These are phyloP conservation scores for Prorops nasuta DNA, from an alignment of 1,140 invertebrate species.

Conservation along the genomic window DNA sequence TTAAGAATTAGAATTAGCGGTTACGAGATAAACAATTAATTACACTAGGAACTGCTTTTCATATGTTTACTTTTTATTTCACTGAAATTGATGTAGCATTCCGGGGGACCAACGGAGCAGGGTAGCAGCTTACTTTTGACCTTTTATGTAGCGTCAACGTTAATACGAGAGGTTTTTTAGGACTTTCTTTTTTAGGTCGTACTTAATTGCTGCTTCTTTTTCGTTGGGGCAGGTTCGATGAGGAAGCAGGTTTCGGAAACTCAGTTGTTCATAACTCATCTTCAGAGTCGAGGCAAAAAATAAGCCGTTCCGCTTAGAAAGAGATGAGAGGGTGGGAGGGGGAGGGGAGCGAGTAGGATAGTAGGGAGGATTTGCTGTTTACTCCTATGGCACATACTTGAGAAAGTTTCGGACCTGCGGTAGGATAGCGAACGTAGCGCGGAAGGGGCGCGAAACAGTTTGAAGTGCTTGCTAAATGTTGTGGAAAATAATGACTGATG, in stretches of 20 bases:
- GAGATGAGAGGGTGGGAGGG: conserved; percentile 8
- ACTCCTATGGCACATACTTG: conserved; percentile 50
- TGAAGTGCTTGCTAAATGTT: conserved; percentile 56
- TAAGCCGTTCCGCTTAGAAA: no score
- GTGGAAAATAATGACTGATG: conserved; percentile 58
- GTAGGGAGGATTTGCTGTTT: conserved; percentile 19
- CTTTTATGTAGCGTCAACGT: no score
- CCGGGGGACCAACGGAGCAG: no score
- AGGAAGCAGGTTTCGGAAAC: conserved; percentile 28
- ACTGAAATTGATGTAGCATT: no score
- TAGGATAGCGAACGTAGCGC: conserved; percentile 36
- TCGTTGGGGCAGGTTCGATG: conserved; percentile 24
- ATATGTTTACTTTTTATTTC: no score
- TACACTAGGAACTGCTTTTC: no score
- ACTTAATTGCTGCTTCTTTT: conserved; percentile 32
- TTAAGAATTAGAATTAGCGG: no score
- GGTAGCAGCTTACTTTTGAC: no score
- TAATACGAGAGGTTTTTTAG: no score
- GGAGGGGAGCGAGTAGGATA: conserved; percentile 3
- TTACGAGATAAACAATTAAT: no score
- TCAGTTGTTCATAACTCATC: conserved; percentile 49
- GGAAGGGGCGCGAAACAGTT: conserved; percentile 48
- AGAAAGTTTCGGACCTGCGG: conserved; percentile 44
- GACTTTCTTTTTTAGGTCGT: no score
- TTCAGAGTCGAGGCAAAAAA: conserved; percentile 33